phyloP scores from a whole-genome alignment of 2,888 invertebrate genomes.

The Augochlorella aurata region DNA sequence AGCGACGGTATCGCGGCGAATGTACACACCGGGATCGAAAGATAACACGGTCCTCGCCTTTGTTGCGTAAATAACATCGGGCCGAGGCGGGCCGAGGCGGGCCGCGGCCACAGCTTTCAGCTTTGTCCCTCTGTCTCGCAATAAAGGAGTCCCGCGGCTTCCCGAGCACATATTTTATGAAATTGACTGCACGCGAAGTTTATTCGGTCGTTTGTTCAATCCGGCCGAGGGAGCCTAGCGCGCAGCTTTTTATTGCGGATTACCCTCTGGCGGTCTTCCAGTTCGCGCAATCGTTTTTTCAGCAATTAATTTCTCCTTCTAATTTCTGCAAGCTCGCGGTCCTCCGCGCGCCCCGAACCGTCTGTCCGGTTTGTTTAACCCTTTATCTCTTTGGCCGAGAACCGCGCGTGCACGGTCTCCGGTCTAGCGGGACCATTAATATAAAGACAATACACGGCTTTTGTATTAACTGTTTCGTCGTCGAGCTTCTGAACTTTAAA shows the following conservation, averaged over 20 bases:
- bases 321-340: background rate
- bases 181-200: conserved; percentile 11
- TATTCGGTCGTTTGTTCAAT: conserved; percentile 8
- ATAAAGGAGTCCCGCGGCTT: background rate
- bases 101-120: background rate
- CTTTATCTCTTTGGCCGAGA: background rate
- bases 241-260: conserved; percentile 3
- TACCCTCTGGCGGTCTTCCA: conserved; percentile 3
- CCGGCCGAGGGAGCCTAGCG: background rate
- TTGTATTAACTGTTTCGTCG: too few species aligned
- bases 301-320: conserved; percentile 1
- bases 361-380: background rate
- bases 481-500: too few species aligned
- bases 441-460: too few species aligned
- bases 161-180: conserved; percentile 3
- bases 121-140: background rate
- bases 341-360: background rate
- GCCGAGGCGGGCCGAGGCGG: too few species aligned
- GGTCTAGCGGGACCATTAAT: too few species aligned
- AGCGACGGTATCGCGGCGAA: conserved; percentile 32
- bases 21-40: conserved; percentile 27
- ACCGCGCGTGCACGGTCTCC: too few species aligned
- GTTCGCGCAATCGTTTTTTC: conserved; percentile 6
- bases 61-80: conserved; percentile 24
- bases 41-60: conserved; percentile 20